phyloP scores from a whole-genome alignment of 2,888 invertebrate species.

The Anthrax anthrax region DNA sequence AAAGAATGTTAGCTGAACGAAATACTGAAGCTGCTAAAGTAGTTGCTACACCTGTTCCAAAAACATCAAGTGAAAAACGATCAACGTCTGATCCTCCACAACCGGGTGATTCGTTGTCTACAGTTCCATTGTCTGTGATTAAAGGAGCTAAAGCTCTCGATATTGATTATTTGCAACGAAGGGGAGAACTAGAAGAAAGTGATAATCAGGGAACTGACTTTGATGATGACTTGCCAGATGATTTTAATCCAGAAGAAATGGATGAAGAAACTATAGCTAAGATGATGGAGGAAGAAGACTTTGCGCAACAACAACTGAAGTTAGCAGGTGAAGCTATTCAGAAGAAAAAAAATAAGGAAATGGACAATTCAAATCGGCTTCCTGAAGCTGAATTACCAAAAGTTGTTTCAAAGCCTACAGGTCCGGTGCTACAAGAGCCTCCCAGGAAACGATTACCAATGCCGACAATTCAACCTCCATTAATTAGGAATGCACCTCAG shows the following conservation, averaged over 20 bases:
- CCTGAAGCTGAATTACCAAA: slow-evolving; percentile 13
- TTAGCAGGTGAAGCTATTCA: slow-evolving; percentile 27
- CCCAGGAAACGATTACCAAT: slow-evolving; percentile 30
- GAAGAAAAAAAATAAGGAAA: slow-evolving; percentile 41
- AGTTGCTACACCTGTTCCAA: slow-evolving; percentile 20
- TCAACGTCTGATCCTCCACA: slow-evolving; percentile 3
- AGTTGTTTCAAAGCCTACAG: slow-evolving; percentile 19
- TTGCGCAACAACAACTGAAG: slow-evolving; percentile 40
- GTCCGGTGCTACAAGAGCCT: slow-evolving; percentile 32
- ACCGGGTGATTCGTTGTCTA: slow-evolving; percentile 27
- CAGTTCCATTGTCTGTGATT: slow-evolving; percentile 31
- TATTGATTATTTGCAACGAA: slow-evolving; percentile 31
- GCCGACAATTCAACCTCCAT: slow-evolving; percentile 28
- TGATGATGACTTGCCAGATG: slow-evolving; percentile 31
- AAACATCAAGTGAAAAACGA: slow-evolving; percentile 1
- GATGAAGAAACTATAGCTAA: slow-evolving; percentile 37
- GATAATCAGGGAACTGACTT: slow-evolving; percentile 18
- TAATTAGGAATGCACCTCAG: background rate
- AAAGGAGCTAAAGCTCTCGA: slow-evolving; percentile 33
- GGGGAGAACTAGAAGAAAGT: slow-evolving; percentile 28
- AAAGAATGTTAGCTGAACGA: slow-evolving; percentile 34
- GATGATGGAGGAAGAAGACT: slow-evolving; percentile 49
- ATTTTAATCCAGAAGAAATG: slow-evolving; percentile 37
- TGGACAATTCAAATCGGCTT: slow-evolving; percentile 22
- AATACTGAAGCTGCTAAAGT: slow-evolving; percentile 32